A percentile compares a stretch with the other conserved stretches of the same genome.
These are phyloP conservation scores for Urechis unicinctus DNA, from an alignment of 2,888 invertebrate genomes.

Conservation along the genomic window DNA sequence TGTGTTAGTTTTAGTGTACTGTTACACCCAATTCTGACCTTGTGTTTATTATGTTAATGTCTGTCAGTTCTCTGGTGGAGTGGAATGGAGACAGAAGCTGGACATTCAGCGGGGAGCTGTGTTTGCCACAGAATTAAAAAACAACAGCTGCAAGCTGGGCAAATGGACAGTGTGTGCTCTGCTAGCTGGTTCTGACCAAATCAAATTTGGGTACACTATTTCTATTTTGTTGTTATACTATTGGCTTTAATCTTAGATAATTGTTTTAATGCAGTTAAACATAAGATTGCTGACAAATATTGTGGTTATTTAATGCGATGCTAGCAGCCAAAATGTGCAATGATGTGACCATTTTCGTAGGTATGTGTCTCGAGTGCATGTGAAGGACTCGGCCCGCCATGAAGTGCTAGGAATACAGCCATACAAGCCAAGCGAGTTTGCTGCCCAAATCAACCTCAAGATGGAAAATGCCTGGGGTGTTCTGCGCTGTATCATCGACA, in stretches of 20 bases:
- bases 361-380: conserved; percentile 91
- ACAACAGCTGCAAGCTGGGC: conserved; percentile 98
- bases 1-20: not conserved
- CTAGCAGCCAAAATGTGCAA: no score
- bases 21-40: not conserved
- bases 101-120: conserved; percentile 98
- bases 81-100: conserved; percentile 96
- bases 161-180: conserved; percentile 93
- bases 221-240: not conserved
- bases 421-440: conserved; percentile 97
- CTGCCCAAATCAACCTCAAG: conserved; percentile 94
- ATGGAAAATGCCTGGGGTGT: conserved; percentile 99
- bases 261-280: not conserved
- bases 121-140: conserved; percentile 92
- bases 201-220: conserved; percentile 75
- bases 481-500: conserved; percentile 93
- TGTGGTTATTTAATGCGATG: not conserved
- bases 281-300: not conserved
- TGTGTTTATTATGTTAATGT: not conserved
- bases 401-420: conserved; percentile 92
- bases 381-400: conserved; percentile 90
- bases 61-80: conserved; percentile 73
- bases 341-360: no score
- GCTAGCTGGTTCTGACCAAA: conserved; percentile 90
- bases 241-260: not conserved